Percentiles rank a stretch among this genome's conserved stretches.
These are phyloP conservation scores for Amphipyra berbera DNA, from an alignment of 2,888 invertebrate genomes.

Conservation along the genomic window DNA sequence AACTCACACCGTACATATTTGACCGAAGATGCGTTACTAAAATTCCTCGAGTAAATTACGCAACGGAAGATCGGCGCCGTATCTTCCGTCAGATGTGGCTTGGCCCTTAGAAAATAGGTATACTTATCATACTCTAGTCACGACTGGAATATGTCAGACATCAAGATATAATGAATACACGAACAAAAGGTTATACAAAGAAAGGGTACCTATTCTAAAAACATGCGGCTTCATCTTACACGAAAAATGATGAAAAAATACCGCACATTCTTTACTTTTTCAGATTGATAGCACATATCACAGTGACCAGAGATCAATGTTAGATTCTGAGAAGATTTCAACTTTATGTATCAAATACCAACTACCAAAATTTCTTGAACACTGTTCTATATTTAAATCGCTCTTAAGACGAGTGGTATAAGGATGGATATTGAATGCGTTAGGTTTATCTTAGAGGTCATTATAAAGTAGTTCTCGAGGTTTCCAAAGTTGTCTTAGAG, in stretches of 20 bases:
- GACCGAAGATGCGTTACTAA: too few species aligned
- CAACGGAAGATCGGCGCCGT: too few species aligned
- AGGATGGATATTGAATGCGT: neutral
- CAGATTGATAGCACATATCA: constrained; percentile 24
- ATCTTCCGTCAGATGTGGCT: too few species aligned
- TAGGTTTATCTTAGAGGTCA: neutral
- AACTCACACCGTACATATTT: too few species aligned
- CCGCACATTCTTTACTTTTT: constrained; percentile 17
- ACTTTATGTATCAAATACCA: constrained; percentile 26
- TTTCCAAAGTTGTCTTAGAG: constrained; percentile 13
- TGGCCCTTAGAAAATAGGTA: too few species aligned
- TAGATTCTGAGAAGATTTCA: constrained; percentile 32
- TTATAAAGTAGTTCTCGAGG: neutral
- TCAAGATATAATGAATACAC: too few species aligned
- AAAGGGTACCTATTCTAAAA: neutral
- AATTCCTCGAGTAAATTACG: too few species aligned
- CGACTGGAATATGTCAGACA: too few species aligned
- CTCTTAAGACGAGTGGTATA: accelerated
- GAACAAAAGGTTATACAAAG: too few species aligned
- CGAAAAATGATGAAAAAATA: constrained; percentile 13
- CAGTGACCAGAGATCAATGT: constrained; percentile 46
- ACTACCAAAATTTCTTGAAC: neutral
- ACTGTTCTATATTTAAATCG: neutral
- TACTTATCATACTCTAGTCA: too few species aligned
- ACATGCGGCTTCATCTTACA: neutral